Evolutionary conservation across 2,113 vertebrate species (phyloP).

Genomic region (Chauna torquata): DNA sequence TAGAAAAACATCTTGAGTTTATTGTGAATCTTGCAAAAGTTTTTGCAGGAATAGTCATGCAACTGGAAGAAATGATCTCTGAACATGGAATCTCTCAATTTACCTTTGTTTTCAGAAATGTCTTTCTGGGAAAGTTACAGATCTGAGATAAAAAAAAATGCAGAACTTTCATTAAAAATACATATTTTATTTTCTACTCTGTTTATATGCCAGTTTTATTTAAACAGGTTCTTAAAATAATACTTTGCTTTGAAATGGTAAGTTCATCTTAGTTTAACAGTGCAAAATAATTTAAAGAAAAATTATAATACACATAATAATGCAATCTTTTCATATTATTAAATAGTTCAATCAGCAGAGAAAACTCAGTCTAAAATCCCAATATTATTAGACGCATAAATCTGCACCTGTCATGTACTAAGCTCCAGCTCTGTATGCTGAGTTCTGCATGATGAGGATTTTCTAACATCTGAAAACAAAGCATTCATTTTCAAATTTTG

Average conservation of each 20-base stretch:
- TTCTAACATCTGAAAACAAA: neutral
- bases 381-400: neutral
- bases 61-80: neutral
- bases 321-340: neutral
- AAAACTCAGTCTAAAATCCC: neutral
- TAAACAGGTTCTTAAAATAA: neutral
- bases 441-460: neutral
- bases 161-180: neutral
- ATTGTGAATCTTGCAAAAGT: neutral
- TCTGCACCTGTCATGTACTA: neutral
- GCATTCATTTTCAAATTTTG: neutral
- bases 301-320: neutral
- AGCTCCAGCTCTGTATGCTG: neutral
- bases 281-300: neutral
- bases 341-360: neutral
- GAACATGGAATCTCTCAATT: neutral
- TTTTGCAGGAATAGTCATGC: neutral
- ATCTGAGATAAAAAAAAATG: neutral
- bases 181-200: neutral
- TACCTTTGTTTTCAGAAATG: neutral
- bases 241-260: neutral
- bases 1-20: conserved; percentile 16
- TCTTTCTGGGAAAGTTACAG: neutral
- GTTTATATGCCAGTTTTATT: neutral
- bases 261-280: neutral